Percentiles rank a stretch among this genome's conserved stretches.
These are phyloP conservation scores for Cancer borealis DNA, from an alignment of 2,888 invertebrate species.

Conservation along the genomic window DNA sequence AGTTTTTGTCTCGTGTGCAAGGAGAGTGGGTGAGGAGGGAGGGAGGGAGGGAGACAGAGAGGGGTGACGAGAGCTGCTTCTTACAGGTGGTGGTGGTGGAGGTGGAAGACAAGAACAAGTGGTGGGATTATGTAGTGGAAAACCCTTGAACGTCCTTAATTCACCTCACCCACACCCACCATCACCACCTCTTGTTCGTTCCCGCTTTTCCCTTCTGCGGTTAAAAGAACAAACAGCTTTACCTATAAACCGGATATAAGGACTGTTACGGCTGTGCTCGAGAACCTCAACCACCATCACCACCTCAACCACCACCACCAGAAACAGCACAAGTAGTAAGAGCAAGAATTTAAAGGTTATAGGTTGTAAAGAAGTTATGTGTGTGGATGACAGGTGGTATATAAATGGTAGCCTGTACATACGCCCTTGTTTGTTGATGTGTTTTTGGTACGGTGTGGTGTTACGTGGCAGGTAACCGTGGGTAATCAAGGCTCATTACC, in stretches of 20 bases:
- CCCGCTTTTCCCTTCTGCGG: not conserved
- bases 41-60: not conserved
- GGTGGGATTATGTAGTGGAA: not conserved
- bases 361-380: too few species aligned
- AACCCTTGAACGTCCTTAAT: not conserved
- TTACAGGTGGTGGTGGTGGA: not conserved
- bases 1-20: not conserved
- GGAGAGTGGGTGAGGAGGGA: constrained; percentile 17
- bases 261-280: not conserved
- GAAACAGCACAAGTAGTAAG: too few species aligned
- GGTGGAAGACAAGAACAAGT: not conserved
- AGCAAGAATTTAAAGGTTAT: too few species aligned
- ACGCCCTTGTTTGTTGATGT: not conserved
- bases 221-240: not conserved
- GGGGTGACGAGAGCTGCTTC: not conserved
- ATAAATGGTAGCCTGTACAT: not conserved
- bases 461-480: not conserved
- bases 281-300: too few species aligned
- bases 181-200: not conserved
- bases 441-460: not conserved
- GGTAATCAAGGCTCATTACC: not conserved
- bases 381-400: not conserved
- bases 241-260: not conserved
- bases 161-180: not conserved
- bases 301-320: too few species aligned